phyloP scores from a whole-genome alignment of 2,113 vertebrate genomes.

The Tympanuchus pallidicinctus region DNA sequence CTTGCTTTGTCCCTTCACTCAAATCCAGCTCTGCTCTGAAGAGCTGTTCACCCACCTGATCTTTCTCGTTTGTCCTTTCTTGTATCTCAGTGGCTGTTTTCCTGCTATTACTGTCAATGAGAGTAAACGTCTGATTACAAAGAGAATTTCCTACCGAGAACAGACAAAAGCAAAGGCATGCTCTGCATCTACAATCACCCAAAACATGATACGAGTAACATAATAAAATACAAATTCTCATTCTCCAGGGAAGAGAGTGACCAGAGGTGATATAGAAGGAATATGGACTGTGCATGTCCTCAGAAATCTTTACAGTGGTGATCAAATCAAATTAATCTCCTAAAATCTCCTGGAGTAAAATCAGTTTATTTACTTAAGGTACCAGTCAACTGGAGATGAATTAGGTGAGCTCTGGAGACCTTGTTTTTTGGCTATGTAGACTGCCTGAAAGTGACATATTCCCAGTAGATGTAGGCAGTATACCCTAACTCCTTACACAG shows the following conservation, averaged over 20 bases:
- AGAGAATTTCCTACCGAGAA: not conserved
- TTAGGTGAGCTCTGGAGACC: not conserved
- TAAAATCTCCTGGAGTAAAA: not conserved
- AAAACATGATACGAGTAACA: not conserved
- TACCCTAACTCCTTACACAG: not conserved
- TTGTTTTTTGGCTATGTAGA: not conserved
- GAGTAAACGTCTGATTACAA: not conserved
- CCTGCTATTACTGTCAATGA: not conserved
- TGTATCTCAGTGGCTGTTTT: not conserved
- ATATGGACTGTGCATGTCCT: not conserved
- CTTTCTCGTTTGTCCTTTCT: not conserved
- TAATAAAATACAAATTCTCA: not conserved
- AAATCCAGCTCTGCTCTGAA: not conserved
- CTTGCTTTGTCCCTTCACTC: not conserved
- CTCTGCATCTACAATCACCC: not conserved
- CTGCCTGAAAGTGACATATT: not conserved
- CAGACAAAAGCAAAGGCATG: constrained; percentile 3
- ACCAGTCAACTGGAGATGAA: not conserved
- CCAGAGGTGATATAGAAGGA: not conserved
- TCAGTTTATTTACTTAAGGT: constrained; percentile 4
- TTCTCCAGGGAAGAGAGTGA: not conserved
- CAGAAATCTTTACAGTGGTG: not conserved
- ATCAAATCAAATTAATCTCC: constrained; percentile 5
- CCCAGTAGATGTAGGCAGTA: not conserved
- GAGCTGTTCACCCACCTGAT: not conserved